phyloP scores from a whole-genome alignment of 2,797 vertebrate species.

The Acanthiza pusilla region DNA sequence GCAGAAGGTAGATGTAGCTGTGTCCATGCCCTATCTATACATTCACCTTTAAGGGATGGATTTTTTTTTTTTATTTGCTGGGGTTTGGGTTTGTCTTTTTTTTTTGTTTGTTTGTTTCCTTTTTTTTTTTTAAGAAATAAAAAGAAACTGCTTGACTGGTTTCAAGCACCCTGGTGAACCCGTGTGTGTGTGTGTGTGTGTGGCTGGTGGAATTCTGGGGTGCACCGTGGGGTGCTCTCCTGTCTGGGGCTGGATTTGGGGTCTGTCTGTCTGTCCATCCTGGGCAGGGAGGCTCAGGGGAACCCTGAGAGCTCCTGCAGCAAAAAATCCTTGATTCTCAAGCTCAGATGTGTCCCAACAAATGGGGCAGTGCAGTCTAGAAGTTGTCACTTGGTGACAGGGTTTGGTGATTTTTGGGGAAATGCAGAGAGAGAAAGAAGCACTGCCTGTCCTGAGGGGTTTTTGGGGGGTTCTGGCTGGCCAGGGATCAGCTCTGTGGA shows the following conservation, averaged over 20 bases:
- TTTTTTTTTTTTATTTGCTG: neutral
- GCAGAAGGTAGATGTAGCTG: conserved; percentile 67
- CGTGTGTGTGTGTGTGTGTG: neutral
- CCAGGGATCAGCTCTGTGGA: neutral
- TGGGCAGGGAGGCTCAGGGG: neutral
- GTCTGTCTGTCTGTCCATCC: neutral
- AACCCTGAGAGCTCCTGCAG: neutral
- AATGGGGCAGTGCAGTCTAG: neutral
- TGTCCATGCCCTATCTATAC: conserved; percentile 65
- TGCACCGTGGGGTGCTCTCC: neutral
- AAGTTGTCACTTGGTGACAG: neutral
- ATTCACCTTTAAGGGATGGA: conserved; percentile 49
- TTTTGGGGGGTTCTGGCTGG: neutral
- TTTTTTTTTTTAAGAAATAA: conserved; percentile 51
- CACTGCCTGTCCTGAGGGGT: neutral
- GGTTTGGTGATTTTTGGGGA: neutral
- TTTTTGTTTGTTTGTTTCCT: neutral
- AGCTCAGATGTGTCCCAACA: neutral
- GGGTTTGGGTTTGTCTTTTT: neutral
- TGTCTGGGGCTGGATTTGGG: neutral
- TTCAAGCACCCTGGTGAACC: conserved; percentile 82
- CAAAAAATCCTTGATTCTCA: neutral
- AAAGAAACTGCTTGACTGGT: conserved; percentile 90
- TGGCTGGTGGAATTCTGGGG: neutral
- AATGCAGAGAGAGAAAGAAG: neutral